Base-by-base conservation (phyloP, 2,888 invertebrate species). In the Epirrhoe alternata region DNA sequence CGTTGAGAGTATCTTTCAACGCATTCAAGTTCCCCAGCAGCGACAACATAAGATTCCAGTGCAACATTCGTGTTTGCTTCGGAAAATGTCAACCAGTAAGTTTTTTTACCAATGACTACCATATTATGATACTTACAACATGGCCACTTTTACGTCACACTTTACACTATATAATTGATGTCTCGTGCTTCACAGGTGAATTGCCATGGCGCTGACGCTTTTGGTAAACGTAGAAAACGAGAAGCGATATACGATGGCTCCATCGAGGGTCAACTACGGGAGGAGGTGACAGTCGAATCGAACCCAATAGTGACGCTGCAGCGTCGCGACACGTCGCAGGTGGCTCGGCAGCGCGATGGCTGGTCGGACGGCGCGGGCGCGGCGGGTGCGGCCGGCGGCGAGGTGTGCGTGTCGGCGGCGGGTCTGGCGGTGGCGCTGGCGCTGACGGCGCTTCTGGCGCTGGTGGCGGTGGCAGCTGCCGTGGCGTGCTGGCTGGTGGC, bases 401-500 rank as follows among this genome's bases (percentile, higher is more conserved):
- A 98, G 83, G 98, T 98, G 81, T 98, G 98, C 92, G 97, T 98
- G 76, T 98, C 98, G 64, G 97, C 97, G 94, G 97, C 98, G 78
- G 98, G 98, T 72, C 96, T 98, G 83, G 97, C 98, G 77, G 97
- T 98, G 81, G 97, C 98, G 74, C 94, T 98, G 81, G 97, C 98
- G 72, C 96, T 98, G 85, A 98, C 98, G 74, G 98, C 98, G 57
- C 94, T 98, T 70, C 91, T 98, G 82, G 98, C 98, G 66, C 94
- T 98, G 72, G 98, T 98, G 67, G 98, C 98, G 65, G 98, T 98
- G 64, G 98, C 98, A 33, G 97, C 98, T 58, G 98, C 98, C 64
- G 98, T 98, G 66, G 98, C 98, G 70, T 98, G 98, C 90, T 98
- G 98, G 98, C 94, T 98, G 74, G 97, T 98, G 95, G 98, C 98